These are phyloP conservation scores for Centrocercus urophasianus DNA, from an alignment of 2,113 vertebrate genomes.

Conservation along the genomic window DNA sequence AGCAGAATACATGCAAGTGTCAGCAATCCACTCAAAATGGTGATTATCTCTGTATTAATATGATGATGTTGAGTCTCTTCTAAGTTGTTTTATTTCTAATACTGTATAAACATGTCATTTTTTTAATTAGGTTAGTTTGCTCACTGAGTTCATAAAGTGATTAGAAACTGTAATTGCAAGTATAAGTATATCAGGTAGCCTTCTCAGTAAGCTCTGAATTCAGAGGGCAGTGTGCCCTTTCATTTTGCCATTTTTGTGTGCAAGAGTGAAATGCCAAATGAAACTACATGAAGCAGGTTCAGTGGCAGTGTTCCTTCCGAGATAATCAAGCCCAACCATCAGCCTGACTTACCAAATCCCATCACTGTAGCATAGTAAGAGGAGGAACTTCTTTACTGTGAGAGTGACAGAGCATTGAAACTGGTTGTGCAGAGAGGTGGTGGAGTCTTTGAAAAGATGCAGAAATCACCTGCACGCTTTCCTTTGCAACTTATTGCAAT, in stretches of 20 bases:
- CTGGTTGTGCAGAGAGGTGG: too few relatives aligned
- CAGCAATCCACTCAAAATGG: not conserved
- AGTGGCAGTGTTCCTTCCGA: not conserved
- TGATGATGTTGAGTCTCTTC: not conserved
- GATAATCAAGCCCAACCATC: not conserved
- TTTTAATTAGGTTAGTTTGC: not conserved
- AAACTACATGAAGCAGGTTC: not conserved
- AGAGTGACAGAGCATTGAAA: too few relatives aligned
- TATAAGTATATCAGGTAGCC: not conserved
- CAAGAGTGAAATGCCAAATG: not conserved
- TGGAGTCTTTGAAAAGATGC: too few relatives aligned
- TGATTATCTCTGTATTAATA: not conserved
- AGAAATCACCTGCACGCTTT: too few relatives aligned
- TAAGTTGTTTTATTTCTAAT: not conserved
- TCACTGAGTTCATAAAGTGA: not conserved
- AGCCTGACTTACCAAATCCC: not conserved
- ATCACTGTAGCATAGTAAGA: not conserved
- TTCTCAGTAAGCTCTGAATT: not conserved
- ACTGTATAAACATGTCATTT: not conserved
- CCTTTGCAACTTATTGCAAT: not conserved
- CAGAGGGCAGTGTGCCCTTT: not conserved
- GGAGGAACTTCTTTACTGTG: too few relatives aligned
- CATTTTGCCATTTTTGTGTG: not conserved
- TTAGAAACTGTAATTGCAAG: not conserved
- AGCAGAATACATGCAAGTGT: not conserved